Evolutionary conservation across 1,140 invertebrate species (phyloP).

Genomic region (Drosophila fuyamai): DNA sequence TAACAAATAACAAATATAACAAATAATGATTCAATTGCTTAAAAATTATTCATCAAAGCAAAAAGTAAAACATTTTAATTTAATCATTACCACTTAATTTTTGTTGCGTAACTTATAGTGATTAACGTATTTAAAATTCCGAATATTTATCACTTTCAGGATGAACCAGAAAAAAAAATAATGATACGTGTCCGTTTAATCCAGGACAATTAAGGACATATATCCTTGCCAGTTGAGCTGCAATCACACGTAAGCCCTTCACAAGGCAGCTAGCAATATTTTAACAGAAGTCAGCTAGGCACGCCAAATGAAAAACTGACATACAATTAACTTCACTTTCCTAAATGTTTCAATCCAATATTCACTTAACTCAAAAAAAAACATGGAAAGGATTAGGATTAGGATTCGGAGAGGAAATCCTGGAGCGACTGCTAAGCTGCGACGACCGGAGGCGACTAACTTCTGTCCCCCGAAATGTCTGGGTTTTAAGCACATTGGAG

Average conservation of each 20-base stretch:
- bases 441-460: constrained; percentile 26
- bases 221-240: constrained; percentile 38
- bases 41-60: no score
- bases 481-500: constrained; percentile 12
- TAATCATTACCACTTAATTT: no score
- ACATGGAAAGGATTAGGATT: constrained; percentile 1
- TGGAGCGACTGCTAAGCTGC: neutral
- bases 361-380: constrained; percentile 3
- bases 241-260: constrained; percentile 84
- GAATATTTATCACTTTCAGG: neutral
- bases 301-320: constrained; percentile 79
- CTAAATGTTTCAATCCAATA: neutral
- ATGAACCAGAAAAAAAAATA: neutral
- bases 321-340: constrained; percentile 50
- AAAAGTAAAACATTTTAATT: no score
- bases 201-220: neutral
- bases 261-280: constrained; percentile 83
- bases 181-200: neutral
- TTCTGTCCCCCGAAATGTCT: neutral
- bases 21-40: no score
- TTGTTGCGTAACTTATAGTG: no score
- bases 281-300: constrained; percentile 63
- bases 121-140: no score
- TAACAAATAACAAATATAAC: no score
- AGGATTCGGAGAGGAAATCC: neutral